phyloP scores from a whole-genome alignment of 2,888 invertebrate genomes.

The Sinhomidia bicolor region DNA sequence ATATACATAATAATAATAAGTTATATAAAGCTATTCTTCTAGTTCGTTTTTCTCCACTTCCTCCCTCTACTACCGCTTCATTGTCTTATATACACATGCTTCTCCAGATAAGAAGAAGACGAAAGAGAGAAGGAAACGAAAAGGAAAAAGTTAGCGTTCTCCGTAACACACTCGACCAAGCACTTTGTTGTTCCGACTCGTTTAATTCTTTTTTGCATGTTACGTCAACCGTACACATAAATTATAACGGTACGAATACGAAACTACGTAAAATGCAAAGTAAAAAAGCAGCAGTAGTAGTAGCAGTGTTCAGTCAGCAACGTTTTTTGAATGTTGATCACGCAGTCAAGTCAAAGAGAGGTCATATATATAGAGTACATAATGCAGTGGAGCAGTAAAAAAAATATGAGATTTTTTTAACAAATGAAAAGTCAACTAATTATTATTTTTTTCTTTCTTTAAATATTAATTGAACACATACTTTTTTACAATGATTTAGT shows the following conservation, averaged over 20 bases:
- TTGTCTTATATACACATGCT: not conserved
- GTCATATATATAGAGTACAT: too few species aligned
- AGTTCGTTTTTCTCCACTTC: not conserved
- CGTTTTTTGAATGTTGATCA: too few species aligned
- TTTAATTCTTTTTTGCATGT: constrained; percentile 8
- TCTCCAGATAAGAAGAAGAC: too few species aligned
- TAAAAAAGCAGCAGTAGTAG: too few species aligned
- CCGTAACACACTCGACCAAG: not conserved
- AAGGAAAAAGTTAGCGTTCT: not conserved
- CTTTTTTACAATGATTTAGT: too few species aligned
- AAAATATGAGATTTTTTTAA: not conserved
- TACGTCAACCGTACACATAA: not conserved
- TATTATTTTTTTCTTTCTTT: not conserved
- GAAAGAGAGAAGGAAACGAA: not conserved
- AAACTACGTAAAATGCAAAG: too few species aligned
- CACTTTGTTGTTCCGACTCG: not conserved
- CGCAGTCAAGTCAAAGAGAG: too few species aligned
- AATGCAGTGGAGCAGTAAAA: not conserved
- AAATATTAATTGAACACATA: not conserved
- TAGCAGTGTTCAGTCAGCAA: too few species aligned
- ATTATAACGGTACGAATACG: not conserved
- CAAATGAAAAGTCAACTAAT: not conserved
- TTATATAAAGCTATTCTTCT: too few species aligned
- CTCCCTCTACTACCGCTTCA: not conserved
- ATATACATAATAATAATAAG: not conserved